Conservation (phyloP, 2,888 invertebrate genomes). For the Drosophila buzzatii region DNA sequence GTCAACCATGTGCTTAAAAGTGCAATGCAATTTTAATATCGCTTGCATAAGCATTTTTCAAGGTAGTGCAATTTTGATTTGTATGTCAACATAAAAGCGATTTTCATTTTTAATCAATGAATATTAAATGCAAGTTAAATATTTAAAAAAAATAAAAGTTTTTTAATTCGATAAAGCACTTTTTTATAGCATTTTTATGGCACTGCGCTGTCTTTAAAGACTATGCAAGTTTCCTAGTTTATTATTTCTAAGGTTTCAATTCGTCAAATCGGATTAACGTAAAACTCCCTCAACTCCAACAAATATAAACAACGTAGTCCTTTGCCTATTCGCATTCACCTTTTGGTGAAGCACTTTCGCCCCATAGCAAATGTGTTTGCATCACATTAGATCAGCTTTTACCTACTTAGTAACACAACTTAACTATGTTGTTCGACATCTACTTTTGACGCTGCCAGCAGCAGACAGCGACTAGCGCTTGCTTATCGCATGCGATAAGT, state of each 20-base stretch:
- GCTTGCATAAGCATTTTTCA: neutral
- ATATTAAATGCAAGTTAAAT: neutral
- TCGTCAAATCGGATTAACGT: constrained; percentile 1
- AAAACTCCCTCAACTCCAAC: neutral
- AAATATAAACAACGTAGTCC: constrained; percentile 10
- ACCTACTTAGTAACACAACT: constrained; percentile 44
- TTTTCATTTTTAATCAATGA: constrained; percentile 1
- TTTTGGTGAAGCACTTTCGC: constrained; percentile 11
- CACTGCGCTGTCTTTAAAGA: too few species aligned
- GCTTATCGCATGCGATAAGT: constrained; percentile 6
- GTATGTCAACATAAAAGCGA: neutral
- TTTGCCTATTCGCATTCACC: neutral
- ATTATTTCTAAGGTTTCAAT: neutral
- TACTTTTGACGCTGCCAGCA: constrained; percentile 19
- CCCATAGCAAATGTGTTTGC: constrained; percentile 6
- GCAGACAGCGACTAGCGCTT: constrained; percentile 1
- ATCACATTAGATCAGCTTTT: constrained; percentile 43
- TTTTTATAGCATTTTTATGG: neutral
- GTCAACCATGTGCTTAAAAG: constrained; percentile 19
- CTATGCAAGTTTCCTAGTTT: neutral
- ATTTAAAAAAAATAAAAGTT: neutral
- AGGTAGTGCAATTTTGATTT: neutral
- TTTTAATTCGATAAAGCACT: neutral
- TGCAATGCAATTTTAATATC: constrained; percentile 13
- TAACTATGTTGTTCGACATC: constrained; percentile 33